phyloP scores from a whole-genome alignment of 2,113 vertebrate species.

The Anarrhichthys ocellatus region DNA sequence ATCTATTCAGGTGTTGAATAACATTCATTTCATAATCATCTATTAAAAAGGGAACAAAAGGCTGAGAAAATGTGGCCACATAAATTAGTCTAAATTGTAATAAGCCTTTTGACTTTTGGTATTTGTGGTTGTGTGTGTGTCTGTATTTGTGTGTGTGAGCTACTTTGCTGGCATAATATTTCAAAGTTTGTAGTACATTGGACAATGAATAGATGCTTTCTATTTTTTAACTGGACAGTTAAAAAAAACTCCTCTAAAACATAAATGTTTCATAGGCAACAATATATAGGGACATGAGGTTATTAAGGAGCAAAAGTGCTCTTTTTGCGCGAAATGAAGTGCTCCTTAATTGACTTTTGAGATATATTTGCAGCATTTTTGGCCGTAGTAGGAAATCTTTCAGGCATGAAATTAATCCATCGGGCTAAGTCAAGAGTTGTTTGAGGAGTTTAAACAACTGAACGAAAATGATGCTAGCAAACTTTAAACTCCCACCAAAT shows the following conservation, averaged over 20 bases:
- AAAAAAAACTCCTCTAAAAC: neutral
- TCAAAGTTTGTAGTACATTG: neutral
- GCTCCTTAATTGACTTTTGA: neutral
- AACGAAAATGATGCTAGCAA: neutral
- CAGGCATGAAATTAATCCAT: neutral
- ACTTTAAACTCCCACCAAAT: neutral
- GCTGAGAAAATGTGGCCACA: conserved; percentile 24
- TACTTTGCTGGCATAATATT: neutral
- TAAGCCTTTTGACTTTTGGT: conserved; percentile 14
- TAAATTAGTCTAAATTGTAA: conserved; percentile 39
- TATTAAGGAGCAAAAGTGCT: neutral
- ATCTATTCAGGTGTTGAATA: conserved; percentile 49
- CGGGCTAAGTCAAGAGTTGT: neutral
- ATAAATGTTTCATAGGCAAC: neutral
- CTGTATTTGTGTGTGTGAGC: no score
- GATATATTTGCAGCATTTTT: conserved; percentile 1
- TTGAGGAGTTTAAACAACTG: neutral
- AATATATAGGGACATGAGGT: neutral
- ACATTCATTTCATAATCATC: conserved; percentile 38
- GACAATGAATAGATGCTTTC: neutral
- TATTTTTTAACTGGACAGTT: neutral
- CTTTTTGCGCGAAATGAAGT: neutral
- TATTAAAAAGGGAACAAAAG: conserved; percentile 51
- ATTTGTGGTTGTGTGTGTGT: conserved; percentile 12
- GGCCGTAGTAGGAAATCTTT: neutral